Percentiles rank a stretch among this genome's conserved stretches.
Evolutionary conservation across 2,113 vertebrate species (phyloP).

Genomic region (Melanerpes formicivorus): DNA sequence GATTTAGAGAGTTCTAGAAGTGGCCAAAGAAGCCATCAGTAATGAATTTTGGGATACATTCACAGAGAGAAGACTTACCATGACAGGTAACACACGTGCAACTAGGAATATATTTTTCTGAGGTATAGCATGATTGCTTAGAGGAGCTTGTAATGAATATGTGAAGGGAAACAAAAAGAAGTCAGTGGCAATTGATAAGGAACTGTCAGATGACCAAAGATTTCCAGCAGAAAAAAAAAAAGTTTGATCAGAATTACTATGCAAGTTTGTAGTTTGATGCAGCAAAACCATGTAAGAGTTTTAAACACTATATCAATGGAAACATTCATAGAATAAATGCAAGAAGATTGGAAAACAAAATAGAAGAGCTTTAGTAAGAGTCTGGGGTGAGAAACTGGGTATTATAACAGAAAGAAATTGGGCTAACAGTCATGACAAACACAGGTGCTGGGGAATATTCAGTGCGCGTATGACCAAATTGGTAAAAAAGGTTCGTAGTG

Average conservation of each 20-base stretch:
- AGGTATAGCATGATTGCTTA: not conserved
- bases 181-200: not conserved
- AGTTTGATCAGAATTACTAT: not conserved
- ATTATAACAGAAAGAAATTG: not conserved
- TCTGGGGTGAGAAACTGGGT: not conserved
- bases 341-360: not conserved
- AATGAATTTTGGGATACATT: not conserved
- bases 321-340: not conserved
- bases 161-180: not conserved
- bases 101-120: not conserved
- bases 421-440: not conserved
- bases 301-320: not conserved
- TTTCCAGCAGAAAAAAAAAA: not conserved
- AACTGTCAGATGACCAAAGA: not conserved
- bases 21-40: not conserved
- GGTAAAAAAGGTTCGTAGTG: not conserved
- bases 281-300: not conserved
- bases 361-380: not conserved
- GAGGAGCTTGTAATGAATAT: not conserved
- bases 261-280: not conserved
- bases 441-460: not conserved
- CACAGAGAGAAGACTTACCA: not conserved
- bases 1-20: not conserved
- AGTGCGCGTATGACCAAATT: not conserved
- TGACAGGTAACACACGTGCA: not conserved